These are phyloP conservation scores for Lepidonotus clava DNA, from an alignment of 2,888 invertebrate species.

Conservation along the genomic window DNA sequence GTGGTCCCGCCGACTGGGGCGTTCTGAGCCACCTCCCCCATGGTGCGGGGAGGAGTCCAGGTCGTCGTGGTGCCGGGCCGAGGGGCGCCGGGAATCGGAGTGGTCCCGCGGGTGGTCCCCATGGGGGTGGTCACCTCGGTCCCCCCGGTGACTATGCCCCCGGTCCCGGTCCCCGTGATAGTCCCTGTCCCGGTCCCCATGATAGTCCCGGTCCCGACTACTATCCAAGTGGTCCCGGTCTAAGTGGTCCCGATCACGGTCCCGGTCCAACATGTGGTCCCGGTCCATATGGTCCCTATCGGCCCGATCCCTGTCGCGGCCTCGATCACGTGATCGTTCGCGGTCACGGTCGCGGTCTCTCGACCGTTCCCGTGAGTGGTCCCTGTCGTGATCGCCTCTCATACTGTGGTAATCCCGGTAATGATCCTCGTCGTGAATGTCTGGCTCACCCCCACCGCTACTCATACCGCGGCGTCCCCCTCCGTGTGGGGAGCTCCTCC, in stretches of 20 bases:
- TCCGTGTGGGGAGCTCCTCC: background rate
- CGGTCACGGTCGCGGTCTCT: background rate
- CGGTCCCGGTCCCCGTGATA: background rate
- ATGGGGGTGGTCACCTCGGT: too few relatives aligned
- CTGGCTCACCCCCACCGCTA: conserved; percentile 34
- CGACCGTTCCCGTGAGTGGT: background rate
- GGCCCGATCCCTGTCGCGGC: background rate
- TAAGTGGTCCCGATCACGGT: background rate
- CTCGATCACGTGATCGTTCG: background rate
- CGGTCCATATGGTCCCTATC: conserved; percentile 17
- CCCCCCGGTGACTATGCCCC: background rate
- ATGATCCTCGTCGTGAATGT: background rate
- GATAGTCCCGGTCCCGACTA: background rate
- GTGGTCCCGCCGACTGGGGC: conserved; percentile 29
- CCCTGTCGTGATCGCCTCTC: background rate
- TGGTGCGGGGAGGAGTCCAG: background rate
- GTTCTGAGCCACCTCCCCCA: background rate
- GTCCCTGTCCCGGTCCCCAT: background rate
- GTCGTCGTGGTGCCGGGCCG: background rate
- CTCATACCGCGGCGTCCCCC: background rate
- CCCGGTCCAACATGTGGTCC: background rate
- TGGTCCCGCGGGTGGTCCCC: background rate
- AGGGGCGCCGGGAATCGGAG: background rate
- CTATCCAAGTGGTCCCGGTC: background rate
- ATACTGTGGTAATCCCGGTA: background rate